These are phyloP conservation scores for Orthonyx spaldingii DNA, from an alignment of 2,113 vertebrate species.

Conservation along the genomic window DNA sequence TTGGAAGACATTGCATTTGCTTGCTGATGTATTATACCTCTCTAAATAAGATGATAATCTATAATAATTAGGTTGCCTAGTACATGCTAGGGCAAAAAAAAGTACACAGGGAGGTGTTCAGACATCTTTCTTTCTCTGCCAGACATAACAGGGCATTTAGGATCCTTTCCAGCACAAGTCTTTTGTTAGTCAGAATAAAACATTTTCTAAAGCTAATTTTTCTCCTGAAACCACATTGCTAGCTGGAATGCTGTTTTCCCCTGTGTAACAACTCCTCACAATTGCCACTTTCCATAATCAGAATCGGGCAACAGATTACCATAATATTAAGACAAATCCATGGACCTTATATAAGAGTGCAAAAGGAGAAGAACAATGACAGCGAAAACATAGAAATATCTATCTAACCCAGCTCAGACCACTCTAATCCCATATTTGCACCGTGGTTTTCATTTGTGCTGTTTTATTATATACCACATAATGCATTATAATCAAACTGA, in stretches of 20 bases:
- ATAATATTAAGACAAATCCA: background rate
- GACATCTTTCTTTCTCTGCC: background rate
- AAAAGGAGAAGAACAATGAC: background rate
- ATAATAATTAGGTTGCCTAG: background rate
- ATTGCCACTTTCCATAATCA: background rate
- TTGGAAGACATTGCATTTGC: background rate
- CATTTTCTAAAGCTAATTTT: background rate
- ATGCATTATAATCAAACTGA: background rate
- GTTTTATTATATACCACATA: background rate
- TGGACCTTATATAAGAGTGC: background rate
- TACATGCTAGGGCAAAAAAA: background rate
- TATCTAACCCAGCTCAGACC: background rate
- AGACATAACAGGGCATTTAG: background rate
- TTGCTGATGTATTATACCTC: background rate
- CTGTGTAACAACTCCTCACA: background rate
- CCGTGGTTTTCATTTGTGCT: background rate
- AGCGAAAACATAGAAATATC: background rate
- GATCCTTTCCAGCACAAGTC: background rate
- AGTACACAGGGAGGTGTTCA: background rate
- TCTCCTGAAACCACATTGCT: background rate
- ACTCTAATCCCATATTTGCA: background rate
- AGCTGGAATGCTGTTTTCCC: background rate
- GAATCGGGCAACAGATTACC: fast-evolving
- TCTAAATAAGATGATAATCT: background rate
- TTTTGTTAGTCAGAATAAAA: background rate